These are phyloP conservation scores for Tinea trinotella DNA, from an alignment of 2,888 invertebrate genomes.

Conservation along the genomic window DNA sequence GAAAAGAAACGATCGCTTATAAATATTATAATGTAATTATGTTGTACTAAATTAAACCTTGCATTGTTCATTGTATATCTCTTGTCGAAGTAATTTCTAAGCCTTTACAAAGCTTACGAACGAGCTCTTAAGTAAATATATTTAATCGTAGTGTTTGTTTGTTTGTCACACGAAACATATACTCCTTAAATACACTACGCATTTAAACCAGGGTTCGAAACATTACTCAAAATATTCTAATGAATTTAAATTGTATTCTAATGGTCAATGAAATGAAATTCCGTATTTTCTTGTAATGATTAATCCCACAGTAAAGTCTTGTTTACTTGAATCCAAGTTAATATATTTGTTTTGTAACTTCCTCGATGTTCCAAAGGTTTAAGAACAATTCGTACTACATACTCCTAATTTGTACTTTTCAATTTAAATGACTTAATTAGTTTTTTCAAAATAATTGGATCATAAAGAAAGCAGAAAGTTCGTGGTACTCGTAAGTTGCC, in stretches of 20 bases:
- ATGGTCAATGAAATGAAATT: background rate
- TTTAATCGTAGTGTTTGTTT: conserved; percentile 17
- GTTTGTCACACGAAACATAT: background rate
- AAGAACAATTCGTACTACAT: background rate
- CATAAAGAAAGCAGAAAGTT: no score
- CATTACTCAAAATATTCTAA: background rate
- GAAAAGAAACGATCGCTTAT: no score
- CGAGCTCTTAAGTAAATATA: conserved; percentile 14
- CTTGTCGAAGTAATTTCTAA: conserved; percentile 8
- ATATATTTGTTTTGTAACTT: background rate
- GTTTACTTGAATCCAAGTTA: background rate
- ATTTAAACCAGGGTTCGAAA: background rate
- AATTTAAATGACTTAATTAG: no score
- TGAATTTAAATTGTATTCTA: background rate
- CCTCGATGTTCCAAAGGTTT: background rate
- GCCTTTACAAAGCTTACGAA: conserved; percentile 11
- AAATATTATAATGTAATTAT: no score
- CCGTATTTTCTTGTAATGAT: background rate
- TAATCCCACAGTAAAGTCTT: background rate
- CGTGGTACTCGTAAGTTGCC: no score
- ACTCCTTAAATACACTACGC: background rate
- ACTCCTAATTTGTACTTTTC: no score
- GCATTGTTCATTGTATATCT: conserved; percentile 2
- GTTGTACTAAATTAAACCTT: no score
- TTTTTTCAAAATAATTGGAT: no score